phyloP scores from a whole-genome alignment of 2,797 vertebrate genomes.

The Tenualosa ilisha region DNA sequence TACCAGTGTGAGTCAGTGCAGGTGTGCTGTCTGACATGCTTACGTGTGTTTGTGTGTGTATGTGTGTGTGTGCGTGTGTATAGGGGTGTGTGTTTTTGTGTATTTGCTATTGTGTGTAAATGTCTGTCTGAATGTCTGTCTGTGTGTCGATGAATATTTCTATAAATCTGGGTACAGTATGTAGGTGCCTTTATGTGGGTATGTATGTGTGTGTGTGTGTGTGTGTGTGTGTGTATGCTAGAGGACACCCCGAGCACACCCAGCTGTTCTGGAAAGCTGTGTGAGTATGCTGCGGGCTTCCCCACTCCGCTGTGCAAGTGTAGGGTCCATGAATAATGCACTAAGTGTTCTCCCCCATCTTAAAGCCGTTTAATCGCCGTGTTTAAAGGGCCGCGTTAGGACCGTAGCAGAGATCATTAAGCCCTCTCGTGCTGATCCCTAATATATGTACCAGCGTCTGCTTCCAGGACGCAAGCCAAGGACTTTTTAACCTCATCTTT shows the following conservation, averaged over 20 bases:
- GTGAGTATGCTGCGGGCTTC: slow-evolving; percentile 65
- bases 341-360: slow-evolving; percentile 57
- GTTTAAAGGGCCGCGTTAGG: slow-evolving; percentile 68
- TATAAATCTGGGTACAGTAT: neutral
- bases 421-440: slow-evolving; percentile 49
- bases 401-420: slow-evolving; percentile 62
- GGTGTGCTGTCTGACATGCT: neutral
- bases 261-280: slow-evolving; percentile 60
- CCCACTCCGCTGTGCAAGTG: slow-evolving; percentile 58
- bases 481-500: slow-evolving; percentile 31
- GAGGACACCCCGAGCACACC: slow-evolving; percentile 24
- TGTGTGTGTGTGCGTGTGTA: neutral
- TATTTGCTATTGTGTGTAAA: slow-evolving; percentile 29
- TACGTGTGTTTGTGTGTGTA: neutral
- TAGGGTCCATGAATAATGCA: slow-evolving; percentile 73
- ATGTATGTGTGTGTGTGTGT: slow-evolving; percentile 27
- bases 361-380: slow-evolving; percentile 63
- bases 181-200: slow-evolving; percentile 29
- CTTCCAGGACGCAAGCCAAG: slow-evolving; percentile 30
- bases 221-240: slow-evolving; percentile 12
- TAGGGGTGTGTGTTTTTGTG: neutral
- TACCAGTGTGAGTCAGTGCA: neutral
- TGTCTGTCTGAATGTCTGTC: neutral
- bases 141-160: neutral
- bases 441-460: slow-evolving; percentile 51